Evolutionary conservation across 2,113 vertebrate genomes (phyloP).

Genomic region (Herpailurus yagouaroundi): DNA sequence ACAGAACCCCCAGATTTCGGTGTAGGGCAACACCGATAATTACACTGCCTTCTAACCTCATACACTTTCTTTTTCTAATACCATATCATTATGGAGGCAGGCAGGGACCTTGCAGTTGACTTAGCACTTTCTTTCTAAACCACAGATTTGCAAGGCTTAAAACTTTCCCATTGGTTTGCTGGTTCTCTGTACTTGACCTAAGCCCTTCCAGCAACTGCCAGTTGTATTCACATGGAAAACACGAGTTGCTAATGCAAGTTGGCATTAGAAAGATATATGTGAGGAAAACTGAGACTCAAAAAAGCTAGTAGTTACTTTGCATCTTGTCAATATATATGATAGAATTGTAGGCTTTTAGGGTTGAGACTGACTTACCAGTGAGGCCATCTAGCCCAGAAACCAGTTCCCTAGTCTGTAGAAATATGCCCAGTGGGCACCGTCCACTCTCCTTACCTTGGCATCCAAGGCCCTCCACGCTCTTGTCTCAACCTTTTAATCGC

Average conservation of each 20-base stretch:
- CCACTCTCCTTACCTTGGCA: neutral
- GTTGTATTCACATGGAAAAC: neutral
- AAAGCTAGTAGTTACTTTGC: neutral
- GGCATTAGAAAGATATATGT: neutral
- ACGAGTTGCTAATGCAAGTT: neutral
- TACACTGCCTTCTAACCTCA: neutral
- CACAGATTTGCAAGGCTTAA: conserved; percentile 27
- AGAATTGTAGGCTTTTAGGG: neutral
- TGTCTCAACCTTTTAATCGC: neutral
- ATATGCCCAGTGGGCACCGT: too few species aligned
- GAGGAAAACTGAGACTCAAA: neutral
- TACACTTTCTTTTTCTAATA: conserved; percentile 26
- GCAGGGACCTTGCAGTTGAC: neutral
- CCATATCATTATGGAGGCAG: neutral
- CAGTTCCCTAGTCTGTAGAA: neutral
- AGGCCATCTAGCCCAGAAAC: neutral
- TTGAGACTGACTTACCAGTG: neutral
- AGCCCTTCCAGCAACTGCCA: neutral
- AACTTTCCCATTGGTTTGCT: neutral
- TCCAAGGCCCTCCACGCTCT: neutral
- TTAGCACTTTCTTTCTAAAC: conserved; percentile 38
- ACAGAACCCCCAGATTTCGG: neutral
- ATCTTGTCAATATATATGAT: neutral
- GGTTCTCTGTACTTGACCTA: neutral
- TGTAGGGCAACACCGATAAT: neutral